Evolutionary conservation across 37 sponge, comb jelly and placozoan species (phyloP).

Genomic region (Bolinopsis microptera): DNA sequence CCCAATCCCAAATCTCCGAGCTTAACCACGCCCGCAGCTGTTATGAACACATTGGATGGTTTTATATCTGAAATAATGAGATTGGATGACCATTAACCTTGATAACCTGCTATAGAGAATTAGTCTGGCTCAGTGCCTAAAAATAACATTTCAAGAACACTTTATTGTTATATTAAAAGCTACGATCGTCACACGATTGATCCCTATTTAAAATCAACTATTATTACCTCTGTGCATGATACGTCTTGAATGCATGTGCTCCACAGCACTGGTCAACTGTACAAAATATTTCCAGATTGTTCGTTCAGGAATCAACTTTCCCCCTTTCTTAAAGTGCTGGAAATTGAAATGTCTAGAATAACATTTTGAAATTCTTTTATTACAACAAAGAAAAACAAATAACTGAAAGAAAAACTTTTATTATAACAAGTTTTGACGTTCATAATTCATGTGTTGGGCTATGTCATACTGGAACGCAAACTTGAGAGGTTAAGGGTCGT

Average conservation of each 20-base stretch:
- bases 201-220: neutral
- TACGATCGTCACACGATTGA: neutral
- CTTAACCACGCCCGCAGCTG: conserved; percentile 92
- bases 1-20: conserved; percentile 97
- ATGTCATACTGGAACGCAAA: too few relatives aligned
- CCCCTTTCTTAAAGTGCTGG: conserved; percentile 96
- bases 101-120: neutral
- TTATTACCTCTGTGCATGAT: conserved; percentile 97
- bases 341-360: neutral
- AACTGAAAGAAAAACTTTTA: too few relatives aligned
- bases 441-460: too few relatives aligned
- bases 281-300: conserved; percentile 98
- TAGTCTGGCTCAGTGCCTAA: neutral
- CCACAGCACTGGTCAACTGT: conserved; percentile 89
- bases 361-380: too few relatives aligned
- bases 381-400: neutral
- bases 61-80: conserved; percentile 86
- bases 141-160: too few relatives aligned
- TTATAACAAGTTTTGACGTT: too few relatives aligned
- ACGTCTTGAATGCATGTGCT: conserved; percentile 97
- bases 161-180: neutral
- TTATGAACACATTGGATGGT: conserved; percentile 99
- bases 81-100: neutral
- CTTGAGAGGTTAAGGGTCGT: too few relatives aligned
- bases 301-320: conserved; percentile 90